Evolutionary conservation across 1,140 invertebrate genomes (phyloP), one percentile per base, ranked within the genome.

Genomic region (Eufriesea mexicana): DNA sequence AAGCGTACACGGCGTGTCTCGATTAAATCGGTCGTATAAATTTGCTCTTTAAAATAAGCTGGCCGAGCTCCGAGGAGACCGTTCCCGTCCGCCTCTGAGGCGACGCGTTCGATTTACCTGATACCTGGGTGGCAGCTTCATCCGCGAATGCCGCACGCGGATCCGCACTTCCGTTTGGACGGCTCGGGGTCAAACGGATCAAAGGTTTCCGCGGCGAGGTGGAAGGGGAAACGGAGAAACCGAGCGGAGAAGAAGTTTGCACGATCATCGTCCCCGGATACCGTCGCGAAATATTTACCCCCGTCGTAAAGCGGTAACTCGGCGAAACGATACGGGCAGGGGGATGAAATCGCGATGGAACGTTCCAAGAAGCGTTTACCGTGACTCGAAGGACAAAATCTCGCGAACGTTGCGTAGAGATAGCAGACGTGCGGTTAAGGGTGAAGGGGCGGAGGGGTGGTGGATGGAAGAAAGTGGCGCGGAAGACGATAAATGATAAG

Each of bases 31-130:
- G 71, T 72, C 67, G 25, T 71, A 79, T 25, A 35, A 71, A 59
- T 57, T 86, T 55, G 42, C 57, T 25, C 49, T 51, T 79, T 45
- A 62, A 62, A 72, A 35, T 71, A 71, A 79, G 45, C 47, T 25
- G 55, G 28, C 47, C 49, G 47, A 59, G 57, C 67, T 83, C 79
- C 47, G 70, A 59, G 47, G 74, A 45, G 86, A 83, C 86, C 70
- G 68, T 35, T 83, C 75, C 64, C 67, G 75, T 83, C 75, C 68
- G 28, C 49, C 72, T 85, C 51, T 61, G 72, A 59, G 64, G 51
- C n/a, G 84, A 86, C 74, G 68, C 62, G 62, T 83, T 78, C 84
- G 67, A 71, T 86, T 73, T 66, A 72, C 42, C 57, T 64, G 9
- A 68, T 78, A 49, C 51, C 16, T 51, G 47, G 81, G 57, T 54